Conservation (phyloP, 2,113 vertebrate species). For the Eulemur macaco region DNA sequence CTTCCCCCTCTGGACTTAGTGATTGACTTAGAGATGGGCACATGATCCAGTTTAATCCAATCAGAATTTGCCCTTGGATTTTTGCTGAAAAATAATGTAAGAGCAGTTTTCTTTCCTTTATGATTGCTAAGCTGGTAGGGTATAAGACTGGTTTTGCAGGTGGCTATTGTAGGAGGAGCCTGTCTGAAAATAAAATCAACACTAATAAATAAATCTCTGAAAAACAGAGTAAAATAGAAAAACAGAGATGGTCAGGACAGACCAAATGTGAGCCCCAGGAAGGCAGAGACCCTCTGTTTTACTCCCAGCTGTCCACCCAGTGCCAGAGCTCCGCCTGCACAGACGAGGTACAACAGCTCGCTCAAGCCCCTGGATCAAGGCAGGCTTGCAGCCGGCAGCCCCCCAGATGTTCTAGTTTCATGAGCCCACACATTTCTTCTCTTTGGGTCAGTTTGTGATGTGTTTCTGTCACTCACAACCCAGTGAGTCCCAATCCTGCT, state of each 20-base stretch:
- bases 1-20: neutral
- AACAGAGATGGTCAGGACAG: neutral
- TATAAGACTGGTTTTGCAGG: neutral
- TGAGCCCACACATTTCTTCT: neutral
- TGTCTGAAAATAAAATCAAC: neutral
- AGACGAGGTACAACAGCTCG: fast-evolving
- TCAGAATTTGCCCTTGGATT: neutral
- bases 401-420: neutral
- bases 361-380: neutral
- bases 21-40: neutral
- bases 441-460: neutral
- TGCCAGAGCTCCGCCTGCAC: fast-evolving
- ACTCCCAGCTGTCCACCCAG: neutral
- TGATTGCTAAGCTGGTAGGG: neutral
- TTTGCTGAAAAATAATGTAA: neutral
- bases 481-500: neutral
- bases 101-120: neutral
- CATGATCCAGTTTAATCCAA: neutral
- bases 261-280: neutral
- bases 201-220: neutral
- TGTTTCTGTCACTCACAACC: neutral
- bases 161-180: neutral
- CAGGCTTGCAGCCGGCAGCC: too few relatives aligned
- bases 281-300: neutral
- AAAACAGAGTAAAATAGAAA: neutral